A percentile compares a stretch with the other conserved stretches of the same genome.
Conservation (phyloP, 1,140 invertebrate genomes). For the Rhyacophila brunnea region DNA sequence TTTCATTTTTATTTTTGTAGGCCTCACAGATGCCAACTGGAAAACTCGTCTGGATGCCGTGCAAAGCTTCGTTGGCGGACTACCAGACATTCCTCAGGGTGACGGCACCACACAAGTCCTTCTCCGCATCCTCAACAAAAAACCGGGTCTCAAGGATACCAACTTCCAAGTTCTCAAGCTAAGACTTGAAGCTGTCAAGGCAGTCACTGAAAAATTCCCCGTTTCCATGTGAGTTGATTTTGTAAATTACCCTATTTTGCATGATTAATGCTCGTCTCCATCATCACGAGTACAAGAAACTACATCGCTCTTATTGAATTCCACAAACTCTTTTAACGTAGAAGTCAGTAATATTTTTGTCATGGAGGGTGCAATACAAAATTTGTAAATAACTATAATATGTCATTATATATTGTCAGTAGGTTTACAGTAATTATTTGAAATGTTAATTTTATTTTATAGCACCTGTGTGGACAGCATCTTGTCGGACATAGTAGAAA, state of each 20-base stretch:
- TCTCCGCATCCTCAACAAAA: conserved; percentile 73
- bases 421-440: too few relatives aligned
- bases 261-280: too few relatives aligned
- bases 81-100: conserved; percentile 61
- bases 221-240: conserved; percentile 60
- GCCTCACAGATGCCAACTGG: conserved; percentile 80
- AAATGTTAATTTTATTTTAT: conserved; percentile 21
- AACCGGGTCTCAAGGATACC: conserved; percentile 89
- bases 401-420: too few relatives aligned
- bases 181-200: conserved; percentile 75
- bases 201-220: conserved; percentile 72
- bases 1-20: conserved; percentile 38
- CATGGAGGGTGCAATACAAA: too few relatives aligned
- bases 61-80: conserved; percentile 67
- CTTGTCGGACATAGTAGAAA: conserved; percentile 78
- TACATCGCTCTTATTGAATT: too few relatives aligned
- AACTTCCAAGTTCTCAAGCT: conserved; percentile 92
- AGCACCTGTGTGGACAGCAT: conserved; percentile 74
- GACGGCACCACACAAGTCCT: conserved; percentile 75
- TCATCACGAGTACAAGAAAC: too few relatives aligned
- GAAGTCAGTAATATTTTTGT: too few relatives aligned
- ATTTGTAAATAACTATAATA: too few relatives aligned
- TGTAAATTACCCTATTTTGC: too few relatives aligned
- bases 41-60: conserved; percentile 78
- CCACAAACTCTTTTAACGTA: too few relatives aligned